These are phyloP conservation scores for Odocoileus hemionus DNA, from an alignment of 2,113 vertebrate species.

Conservation along the genomic window DNA sequence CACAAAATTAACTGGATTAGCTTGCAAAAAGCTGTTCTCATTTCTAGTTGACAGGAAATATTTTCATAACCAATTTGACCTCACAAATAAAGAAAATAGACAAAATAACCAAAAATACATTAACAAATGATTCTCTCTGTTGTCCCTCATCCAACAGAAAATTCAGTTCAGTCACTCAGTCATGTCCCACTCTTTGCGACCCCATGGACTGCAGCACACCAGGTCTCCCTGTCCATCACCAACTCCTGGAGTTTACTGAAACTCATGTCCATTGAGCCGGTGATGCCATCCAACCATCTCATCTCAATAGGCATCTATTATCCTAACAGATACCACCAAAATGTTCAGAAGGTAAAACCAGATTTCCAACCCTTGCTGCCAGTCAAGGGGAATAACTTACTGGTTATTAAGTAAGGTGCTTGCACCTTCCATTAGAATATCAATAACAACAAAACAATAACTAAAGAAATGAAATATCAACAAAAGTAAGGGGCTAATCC, in stretches of 20 bases:
- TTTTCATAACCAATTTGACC: background rate
- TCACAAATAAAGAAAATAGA: background rate
- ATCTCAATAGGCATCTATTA: background rate
- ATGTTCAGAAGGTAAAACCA: background rate
- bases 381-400: background rate
- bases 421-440: background rate
- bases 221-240: no score
- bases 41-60: background rate
- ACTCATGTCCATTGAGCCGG: no score
- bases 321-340: background rate
- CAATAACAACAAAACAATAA: background rate
- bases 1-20: background rate
- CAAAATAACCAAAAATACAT: background rate
- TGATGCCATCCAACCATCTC: no score
- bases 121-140: background rate
- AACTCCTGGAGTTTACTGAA: no score
- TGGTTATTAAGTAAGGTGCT: background rate
- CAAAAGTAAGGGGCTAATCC: background rate
- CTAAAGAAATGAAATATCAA: background rate
- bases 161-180: no score
- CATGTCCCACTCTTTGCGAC: no score
- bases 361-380: background rate
- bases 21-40: background rate
- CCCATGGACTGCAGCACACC: no score
- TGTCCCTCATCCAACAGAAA: background rate